Conservation (phyloP, 2,797 vertebrate species). For the Aeoliscus strigatus region DNA sequence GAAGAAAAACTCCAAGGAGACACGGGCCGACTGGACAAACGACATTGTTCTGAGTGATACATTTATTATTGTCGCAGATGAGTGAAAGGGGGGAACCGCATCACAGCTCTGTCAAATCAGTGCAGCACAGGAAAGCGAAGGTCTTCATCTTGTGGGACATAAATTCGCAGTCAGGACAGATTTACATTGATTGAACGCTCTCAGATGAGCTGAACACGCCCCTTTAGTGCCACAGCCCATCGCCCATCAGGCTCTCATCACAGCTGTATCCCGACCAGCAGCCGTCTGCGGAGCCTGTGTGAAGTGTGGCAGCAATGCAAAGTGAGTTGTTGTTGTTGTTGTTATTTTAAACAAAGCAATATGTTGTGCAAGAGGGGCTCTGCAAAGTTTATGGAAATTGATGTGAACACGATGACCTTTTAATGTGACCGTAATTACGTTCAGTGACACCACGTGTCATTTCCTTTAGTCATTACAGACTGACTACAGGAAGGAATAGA, state of each 20-base stretch:
- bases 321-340: not conserved
- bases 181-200: conserved; percentile 59
- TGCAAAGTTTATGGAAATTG: too few relatives aligned
- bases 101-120: conserved; percentile 34
- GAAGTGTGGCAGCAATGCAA: conserved; percentile 6
- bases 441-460: too few relatives aligned
- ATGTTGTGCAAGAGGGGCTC: too few relatives aligned
- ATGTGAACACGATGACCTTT: too few relatives aligned
- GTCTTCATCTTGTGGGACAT: conserved; percentile 38
- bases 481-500: too few relatives aligned
- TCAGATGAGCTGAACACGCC: conserved; percentile 49
- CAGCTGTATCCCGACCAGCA: conserved; percentile 23
- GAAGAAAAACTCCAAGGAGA: not conserved
- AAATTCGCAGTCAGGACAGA: conserved; percentile 46
- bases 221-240: conserved; percentile 56
- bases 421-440: too few relatives aligned
- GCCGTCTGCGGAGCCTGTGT: conserved; percentile 13
- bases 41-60: not conserved
- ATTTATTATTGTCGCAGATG: conserved; percentile 16
- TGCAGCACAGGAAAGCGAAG: conserved; percentile 32
- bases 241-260: conserved; percentile 44
- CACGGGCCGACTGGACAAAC: not conserved
- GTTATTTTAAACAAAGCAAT: too few relatives aligned
- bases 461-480: too few relatives aligned
- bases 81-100: conserved; percentile 14